Conservation (phyloP, 30 jellyfish, hydroid and myxozoan species). For the Aurelia aurita complex sp. Pacific region DNA sequence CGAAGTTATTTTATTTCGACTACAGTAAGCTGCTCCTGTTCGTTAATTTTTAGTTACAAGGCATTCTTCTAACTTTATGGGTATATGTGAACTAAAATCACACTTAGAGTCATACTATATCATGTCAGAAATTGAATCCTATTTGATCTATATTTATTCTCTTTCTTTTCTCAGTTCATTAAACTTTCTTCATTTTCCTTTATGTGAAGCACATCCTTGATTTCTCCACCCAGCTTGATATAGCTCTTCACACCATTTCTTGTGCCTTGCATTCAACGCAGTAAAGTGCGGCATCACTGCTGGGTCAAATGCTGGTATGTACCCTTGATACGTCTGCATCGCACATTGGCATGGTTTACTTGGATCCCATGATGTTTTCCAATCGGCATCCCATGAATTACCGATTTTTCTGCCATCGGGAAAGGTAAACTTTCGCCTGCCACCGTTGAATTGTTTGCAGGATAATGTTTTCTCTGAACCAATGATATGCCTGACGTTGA, state of each 20-base stretch:
- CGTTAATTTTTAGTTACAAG: too few species aligned
- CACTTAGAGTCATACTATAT: too few species aligned
- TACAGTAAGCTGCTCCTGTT: too few species aligned
- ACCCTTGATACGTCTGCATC: constrained; percentile 92
- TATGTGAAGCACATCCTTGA: constrained; percentile 85
- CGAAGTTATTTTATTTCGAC: too few species aligned
- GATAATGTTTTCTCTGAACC: constrained; percentile 85
- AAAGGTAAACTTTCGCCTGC: constrained; percentile 66
- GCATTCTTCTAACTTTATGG: too few species aligned
- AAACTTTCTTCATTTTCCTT: constrained; percentile 5
- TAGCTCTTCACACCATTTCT: constrained; percentile 90
- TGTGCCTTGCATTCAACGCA: constrained; percentile 67
- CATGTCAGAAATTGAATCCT: too few species aligned
- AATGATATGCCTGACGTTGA: constrained; percentile 64
- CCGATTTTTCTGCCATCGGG: constrained; percentile 84
- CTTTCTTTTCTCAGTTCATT: neutral
- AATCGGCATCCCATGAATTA: constrained; percentile 93
- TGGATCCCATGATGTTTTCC: constrained; percentile 95
- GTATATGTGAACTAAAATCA: too few species aligned
- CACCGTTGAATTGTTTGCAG: constrained; percentile 88
- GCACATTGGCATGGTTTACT: constrained; percentile 91
- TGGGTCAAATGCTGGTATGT: constrained; percentile 88
- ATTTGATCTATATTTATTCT: neutral
- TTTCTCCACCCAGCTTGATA: constrained; percentile 89
- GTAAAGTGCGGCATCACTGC: constrained; percentile 83